A percentile compares a stretch with the other conserved stretches of the same genome.
These are phyloP conservation scores for Eristalis pertinax DNA, from an alignment of 2,888 invertebrate species.

Conservation along the genomic window DNA sequence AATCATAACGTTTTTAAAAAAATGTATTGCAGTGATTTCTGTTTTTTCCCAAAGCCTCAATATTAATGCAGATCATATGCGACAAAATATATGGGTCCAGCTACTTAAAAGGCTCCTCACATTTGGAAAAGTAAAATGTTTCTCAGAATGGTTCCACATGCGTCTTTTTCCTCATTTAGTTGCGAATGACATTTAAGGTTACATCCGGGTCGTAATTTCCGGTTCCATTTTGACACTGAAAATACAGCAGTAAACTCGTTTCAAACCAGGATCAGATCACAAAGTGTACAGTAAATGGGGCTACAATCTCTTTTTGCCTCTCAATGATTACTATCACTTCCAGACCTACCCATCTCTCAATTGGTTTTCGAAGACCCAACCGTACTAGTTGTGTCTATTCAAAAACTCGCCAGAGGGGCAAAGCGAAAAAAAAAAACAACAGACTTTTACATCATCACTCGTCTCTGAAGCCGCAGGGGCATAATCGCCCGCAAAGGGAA, in stretches of 20 bases:
- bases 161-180: neutral
- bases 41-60: too few species aligned
- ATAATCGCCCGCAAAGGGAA: conserved; percentile 35
- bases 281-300: neutral
- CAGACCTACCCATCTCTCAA: neutral
- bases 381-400: neutral
- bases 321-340: neutral
- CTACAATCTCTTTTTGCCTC: neutral
- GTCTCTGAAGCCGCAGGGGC: conserved; percentile 1
- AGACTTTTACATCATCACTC: neutral
- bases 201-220: neutral
- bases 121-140: neutral
- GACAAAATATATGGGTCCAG: too few species aligned
- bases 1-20: too few species aligned
- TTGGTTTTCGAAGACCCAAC: neutral
- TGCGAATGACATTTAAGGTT: neutral
- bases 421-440: neutral
- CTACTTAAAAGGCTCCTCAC: too few species aligned
- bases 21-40: too few species aligned
- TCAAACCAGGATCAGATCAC: neutral
- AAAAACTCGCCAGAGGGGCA: neutral
- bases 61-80: too few species aligned
- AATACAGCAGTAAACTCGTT: neutral
- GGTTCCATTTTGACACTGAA: neutral
- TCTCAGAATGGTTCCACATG: neutral